Evolutionary conservation across 2,113 vertebrate genomes (phyloP), one percentile per base, ranked within the genome.

Genomic region (Lamprotornis superbus): DNA sequence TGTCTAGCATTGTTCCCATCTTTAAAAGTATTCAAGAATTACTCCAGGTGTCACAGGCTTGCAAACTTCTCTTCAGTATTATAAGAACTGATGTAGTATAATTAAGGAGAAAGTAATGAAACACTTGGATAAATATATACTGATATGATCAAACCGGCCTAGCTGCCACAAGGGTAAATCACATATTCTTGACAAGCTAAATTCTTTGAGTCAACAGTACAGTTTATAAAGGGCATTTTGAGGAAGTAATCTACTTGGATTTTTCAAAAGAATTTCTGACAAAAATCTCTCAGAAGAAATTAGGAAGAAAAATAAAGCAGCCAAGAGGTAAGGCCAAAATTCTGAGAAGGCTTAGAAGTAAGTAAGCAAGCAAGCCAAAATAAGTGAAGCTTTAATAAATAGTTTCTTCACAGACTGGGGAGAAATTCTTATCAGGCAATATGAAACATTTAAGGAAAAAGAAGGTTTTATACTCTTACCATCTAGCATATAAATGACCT

Each of bases 241-340:
- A 91, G 42, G 64, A 88, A 89, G 55, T 87, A 40, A 95, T 92
- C 92, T 78, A 81, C 59, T 94, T 87, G 81, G 56, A 64, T 91
- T 94, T 94, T 97, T 94, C 52, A 68, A 57, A 94, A 84, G 63
- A 44, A 75, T 77, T 88, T 93, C 31, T 84, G 68, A 89, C 74
- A 90, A 93, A 93, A 89, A 90, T 84, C 53, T 91, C 61, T 93
- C 82, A 31, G 17, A 71, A 83, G 89, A 84, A 77, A 59, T 47
- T 42, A 37, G 27, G 42, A 85, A 77, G 31, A 46, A 89, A 81
- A 94, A 78, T 28, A 70, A 87, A 71, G 55, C 55, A 83, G 37
- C 31, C 37, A 31, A 31, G 31, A 64, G 33, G 19, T 63, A 77
- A 63, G 25, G 22, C 60, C 40, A 22, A 44, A 53, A 40, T 61